These are phyloP conservation scores for Akabosia matsudoensis DNA, from an alignment of 1,140 invertebrate genomes.

Conservation along the genomic window DNA sequence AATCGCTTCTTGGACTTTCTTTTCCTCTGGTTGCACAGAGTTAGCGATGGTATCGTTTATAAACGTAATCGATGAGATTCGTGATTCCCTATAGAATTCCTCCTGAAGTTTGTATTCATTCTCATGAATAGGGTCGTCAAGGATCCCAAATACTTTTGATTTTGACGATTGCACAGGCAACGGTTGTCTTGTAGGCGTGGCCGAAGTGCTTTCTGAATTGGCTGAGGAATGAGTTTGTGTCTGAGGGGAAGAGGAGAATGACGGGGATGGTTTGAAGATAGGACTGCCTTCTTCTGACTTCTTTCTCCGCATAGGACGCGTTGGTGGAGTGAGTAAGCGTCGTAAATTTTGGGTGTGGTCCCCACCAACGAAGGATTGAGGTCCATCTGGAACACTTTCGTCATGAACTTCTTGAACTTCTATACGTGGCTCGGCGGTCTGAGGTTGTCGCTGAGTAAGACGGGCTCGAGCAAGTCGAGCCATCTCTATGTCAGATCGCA, in stretches of 20 bases:
- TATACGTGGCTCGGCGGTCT: neutral
- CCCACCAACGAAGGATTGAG: no score
- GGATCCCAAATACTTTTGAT: neutral
- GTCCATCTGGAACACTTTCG: no score
- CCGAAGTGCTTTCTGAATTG: neutral
- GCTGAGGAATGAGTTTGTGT: conserved; percentile 4
- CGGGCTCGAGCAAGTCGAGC: no score
- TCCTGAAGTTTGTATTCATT: neutral
- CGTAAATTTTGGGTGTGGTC: no score
- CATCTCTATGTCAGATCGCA: no score
- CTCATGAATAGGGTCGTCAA: neutral
- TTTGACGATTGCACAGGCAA: neutral
- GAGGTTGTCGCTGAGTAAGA: neutral
- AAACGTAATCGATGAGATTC: neutral
- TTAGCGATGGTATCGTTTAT: neutral
- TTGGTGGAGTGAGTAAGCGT: neutral
- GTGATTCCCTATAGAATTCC: neutral
- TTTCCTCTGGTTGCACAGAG: neutral
- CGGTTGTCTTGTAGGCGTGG: neutral
- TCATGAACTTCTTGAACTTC: neutral
- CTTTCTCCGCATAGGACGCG: neutral
- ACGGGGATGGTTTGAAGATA: neutral
- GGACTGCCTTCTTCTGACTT: neutral
- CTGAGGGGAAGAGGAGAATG: neutral
- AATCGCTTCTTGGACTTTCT: neutral